Evolutionary conservation across 2,113 vertebrate species (phyloP), one percentile per base, ranked within the genome.

Genomic region (Danio rerio): DNA sequence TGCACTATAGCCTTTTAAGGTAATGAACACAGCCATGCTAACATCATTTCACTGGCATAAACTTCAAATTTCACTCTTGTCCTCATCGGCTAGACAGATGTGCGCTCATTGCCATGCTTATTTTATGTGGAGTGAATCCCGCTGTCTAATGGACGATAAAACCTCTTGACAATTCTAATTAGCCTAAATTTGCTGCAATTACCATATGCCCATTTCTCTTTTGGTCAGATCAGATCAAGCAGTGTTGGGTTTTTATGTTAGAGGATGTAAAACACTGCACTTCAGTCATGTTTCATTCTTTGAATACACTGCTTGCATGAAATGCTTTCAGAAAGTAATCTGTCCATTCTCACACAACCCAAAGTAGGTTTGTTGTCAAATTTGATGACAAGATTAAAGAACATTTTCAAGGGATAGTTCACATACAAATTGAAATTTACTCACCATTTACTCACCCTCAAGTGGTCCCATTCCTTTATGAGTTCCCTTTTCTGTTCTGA

Each of bases 31-130:
- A 21, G 49, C 55, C 16, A 43, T 58, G 53, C 52, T 58, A 76
- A 52, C 16, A 20, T 69, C 7, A 77, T 77, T 83, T 83, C 72
- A 81, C 40, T 15, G 21, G 58, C 59, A 68, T 59, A 75, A 86
- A 80, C 63, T 73, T 80, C 66, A n/a, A 43, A 79, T 79, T 75
- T 61, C 71, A 47, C 42, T 53, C 18, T 63, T 70, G 58, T 82
- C n/a, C 56, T 65, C 15, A 16, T 66, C n/a, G n/a, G 18, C 58
- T 75, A 69, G 56, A 50, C 21, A 73, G 52, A 18, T 50, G 13
- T 72, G 40, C 13, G 15, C 70, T 77, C 58, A 16, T 47, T 6
- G 18, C 18, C 13, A 31, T 47, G 68, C 65, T 49, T 20, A 20
- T 16, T 73, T 12, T 50, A 63, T 61, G 66, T 61, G 31, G 13